Percentiles rank a stretch among this genome's conserved stretches.
These are phyloP conservation scores for Planiliza haematocheilus DNA, from an alignment of 2,113 vertebrate genomes.

Conservation along the genomic window DNA sequence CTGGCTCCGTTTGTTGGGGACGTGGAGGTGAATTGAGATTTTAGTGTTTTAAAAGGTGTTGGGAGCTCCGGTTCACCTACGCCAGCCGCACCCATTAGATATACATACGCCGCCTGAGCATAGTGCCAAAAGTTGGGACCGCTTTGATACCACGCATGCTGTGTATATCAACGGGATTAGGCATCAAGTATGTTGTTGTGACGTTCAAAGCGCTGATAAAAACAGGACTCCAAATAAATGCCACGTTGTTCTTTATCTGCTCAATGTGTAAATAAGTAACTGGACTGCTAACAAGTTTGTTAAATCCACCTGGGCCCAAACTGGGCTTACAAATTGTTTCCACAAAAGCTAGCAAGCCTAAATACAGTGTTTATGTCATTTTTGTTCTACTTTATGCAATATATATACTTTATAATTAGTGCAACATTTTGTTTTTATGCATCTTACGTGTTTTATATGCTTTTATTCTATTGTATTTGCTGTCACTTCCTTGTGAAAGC, in stretches of 20 bases:
- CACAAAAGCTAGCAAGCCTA: not conserved
- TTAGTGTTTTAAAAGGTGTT: constrained; percentile 34
- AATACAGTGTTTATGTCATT: constrained; percentile 20
- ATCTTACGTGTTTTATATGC: too few species aligned
- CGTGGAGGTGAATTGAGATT: constrained; percentile 36
- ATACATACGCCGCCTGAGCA: constrained; percentile 17
- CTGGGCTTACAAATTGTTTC: not conserved
- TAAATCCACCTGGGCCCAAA: not conserved
- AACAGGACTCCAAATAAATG: not conserved
- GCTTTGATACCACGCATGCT: not conserved
- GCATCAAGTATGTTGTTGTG: not conserved
- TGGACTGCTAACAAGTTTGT: not conserved
- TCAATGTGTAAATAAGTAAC: not conserved
- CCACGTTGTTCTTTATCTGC: not conserved
- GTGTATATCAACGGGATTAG: not conserved
- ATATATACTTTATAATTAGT: too few species aligned
- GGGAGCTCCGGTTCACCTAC: constrained; percentile 19
- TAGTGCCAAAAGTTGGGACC: not conserved
- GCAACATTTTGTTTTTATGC: too few species aligned
- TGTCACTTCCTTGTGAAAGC: too few species aligned
- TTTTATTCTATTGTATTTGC: too few species aligned
- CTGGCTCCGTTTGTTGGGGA: constrained; percentile 53
- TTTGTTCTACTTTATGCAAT: not conserved
- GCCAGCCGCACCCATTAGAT: constrained; percentile 29
- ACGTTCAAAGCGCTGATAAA: not conserved